Percentiles rank a stretch among this genome's conserved stretches.
phyloP scores from a whole-genome alignment of 2,888 invertebrate genomes.

The Oxystoma pomonae region DNA sequence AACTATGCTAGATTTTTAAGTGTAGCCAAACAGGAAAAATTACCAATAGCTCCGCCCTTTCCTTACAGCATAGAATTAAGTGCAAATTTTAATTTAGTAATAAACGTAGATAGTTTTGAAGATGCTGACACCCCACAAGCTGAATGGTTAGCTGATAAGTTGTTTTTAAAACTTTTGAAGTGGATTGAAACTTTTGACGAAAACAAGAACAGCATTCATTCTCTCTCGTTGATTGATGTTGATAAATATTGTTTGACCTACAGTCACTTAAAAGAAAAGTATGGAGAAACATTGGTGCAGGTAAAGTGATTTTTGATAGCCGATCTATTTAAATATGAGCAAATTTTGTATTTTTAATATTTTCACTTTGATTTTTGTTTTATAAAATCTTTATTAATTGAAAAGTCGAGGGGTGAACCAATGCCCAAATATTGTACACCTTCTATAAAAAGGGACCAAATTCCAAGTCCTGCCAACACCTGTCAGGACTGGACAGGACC shows the following conservation, averaged over 20 bases:
- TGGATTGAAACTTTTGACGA: constrained; percentile 54
- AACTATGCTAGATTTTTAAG: constrained; percentile 47
- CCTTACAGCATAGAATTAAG: constrained; percentile 46
- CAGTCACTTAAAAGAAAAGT: constrained; percentile 69
- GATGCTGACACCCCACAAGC: constrained; percentile 45
- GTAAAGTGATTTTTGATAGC: too few relatives aligned
- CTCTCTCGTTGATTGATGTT: constrained; percentile 62
- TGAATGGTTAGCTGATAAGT: constrained; percentile 54
- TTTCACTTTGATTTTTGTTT: too few relatives aligned
- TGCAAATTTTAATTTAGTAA: constrained; percentile 38
- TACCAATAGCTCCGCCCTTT: constrained; percentile 50
- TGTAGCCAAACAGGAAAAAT: constrained; percentile 44
- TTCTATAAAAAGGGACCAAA: too few relatives aligned
- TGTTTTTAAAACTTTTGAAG: constrained; percentile 59
- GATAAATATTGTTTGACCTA: constrained; percentile 71
- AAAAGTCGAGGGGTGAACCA: too few relatives aligned
- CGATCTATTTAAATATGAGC: neutral
- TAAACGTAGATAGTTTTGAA: constrained; percentile 44
- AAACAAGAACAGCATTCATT: constrained; percentile 42
- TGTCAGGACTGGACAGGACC: too few relatives aligned
- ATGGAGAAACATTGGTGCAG: constrained; percentile 69
- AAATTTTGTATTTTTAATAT: too few relatives aligned
- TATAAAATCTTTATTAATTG: too few relatives aligned
- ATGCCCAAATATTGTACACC: constrained; percentile 1
- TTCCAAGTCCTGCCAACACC: too few relatives aligned